Percentiles rank a stretch among this genome's conserved stretches.
These are phyloP conservation scores for Sipha flava DNA, from an alignment of 1,140 invertebrate species.

Conservation along the genomic window DNA sequence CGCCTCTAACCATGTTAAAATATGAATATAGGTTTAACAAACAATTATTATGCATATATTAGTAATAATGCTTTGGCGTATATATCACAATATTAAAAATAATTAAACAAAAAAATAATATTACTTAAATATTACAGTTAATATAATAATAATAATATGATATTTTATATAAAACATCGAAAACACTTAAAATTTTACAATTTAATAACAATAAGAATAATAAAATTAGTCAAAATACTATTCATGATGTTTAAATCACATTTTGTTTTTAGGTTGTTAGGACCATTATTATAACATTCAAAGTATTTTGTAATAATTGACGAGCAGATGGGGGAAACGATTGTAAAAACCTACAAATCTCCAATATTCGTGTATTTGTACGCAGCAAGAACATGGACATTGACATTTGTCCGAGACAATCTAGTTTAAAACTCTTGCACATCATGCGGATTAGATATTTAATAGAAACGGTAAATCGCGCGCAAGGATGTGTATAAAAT, in stretches of 20 bases:
- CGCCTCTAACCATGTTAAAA: not conserved
- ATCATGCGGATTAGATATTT: too few relatives aligned
- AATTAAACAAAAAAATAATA: slow-evolving; percentile 16
- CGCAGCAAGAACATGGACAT: too few relatives aligned
- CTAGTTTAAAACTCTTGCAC: too few relatives aligned
- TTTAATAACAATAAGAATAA: slow-evolving; percentile 23
- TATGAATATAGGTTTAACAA: not conserved
- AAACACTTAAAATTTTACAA: slow-evolving; percentile 19
- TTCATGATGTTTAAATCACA: slow-evolving; percentile 30
- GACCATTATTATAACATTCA: not conserved
- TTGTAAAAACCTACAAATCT: not conserved
- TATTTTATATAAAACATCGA: not conserved
- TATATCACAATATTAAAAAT: slow-evolving; percentile 28
- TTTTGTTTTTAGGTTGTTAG: not conserved
- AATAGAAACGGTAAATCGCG: too few relatives aligned
- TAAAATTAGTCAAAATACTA: slow-evolving; percentile 30
- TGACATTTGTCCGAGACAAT: not conserved
- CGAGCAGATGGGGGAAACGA: not conserved
- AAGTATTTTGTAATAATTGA: not conserved
- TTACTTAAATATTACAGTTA: slow-evolving; percentile 3
- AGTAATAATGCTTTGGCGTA: not conserved
- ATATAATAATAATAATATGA: not conserved
- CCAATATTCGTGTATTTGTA: too few relatives aligned
- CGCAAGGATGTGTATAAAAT: too few relatives aligned
- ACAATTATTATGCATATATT: not conserved